Base-by-base conservation (phyloP, 2,113 vertebrate genomes). In the Glaucidium brasilianum region DNA sequence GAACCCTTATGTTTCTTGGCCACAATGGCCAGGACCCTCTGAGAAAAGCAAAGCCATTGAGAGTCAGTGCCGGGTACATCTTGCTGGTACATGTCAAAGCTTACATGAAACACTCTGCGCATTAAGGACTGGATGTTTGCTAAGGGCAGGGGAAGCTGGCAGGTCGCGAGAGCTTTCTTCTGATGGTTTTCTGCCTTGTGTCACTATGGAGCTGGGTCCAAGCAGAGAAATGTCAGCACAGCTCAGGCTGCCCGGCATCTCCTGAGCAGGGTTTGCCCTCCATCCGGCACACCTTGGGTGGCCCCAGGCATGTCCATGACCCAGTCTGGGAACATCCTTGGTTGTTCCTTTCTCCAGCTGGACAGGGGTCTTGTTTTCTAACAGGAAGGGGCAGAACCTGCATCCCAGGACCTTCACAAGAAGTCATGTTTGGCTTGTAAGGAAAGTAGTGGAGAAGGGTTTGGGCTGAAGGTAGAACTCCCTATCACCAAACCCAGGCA, bases 1-100 rank as follows among this genome's bases (percentile, higher is more conserved):
- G 75, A 88, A 23, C 56, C 68, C 72, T 92, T 94, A 81, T 92
- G 69, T 93, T 95, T 89, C 76, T 97, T 97, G 96, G 94, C 93
- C 90, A 79, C 69, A 63, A 12, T 11, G 41, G 64, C n/a, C 8
- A 32, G 72, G 92, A 82, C 86, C 75, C 90, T 93, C 4, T 0
- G 53, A 85, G 84, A 27, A 88, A 58, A 90, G 75, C 71, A 47
- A 39, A 92, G 41, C 23, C 19, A 5, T 52, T 23, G 0, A 2
- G 68, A 49, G 64, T 32, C 68, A 58, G 86, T 0, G 1, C 39
- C 0, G 12, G 85, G 68, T 30, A 39, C 58, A 30, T 47, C 78
- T 86, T 1, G 0, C 74, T 85, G 86, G 56, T 66, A 43, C 64
- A 39, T 32, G 67, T 82, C 69, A 58, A 62, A 77, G 53, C 32